These are phyloP conservation scores for Cheilinus undulatus DNA, from an alignment of 2,113 vertebrate species.

Conservation along the genomic window DNA sequence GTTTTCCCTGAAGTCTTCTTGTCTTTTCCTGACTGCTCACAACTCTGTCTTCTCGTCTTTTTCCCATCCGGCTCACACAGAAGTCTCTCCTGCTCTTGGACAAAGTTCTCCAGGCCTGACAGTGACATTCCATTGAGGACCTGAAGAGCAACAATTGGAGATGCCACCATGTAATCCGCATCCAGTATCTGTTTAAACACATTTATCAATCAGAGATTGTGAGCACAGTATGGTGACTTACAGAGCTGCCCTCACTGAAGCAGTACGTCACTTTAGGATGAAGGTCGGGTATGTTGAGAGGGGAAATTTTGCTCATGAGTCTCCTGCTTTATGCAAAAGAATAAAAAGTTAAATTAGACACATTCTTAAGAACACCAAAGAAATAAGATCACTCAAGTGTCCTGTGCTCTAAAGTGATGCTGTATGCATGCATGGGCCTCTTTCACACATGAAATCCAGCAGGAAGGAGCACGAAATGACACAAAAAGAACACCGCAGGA, in stretches of 20 bases:
- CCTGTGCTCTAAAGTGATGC: background rate
- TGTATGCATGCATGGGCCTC: background rate
- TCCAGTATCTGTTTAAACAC: background rate
- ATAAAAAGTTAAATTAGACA: background rate
- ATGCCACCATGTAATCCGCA: background rate
- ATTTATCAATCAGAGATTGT: background rate
- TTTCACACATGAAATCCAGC: too few relatives aligned
- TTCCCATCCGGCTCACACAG: conserved; percentile 47
- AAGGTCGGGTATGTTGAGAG: conserved; percentile 83
- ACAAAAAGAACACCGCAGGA: too few relatives aligned
- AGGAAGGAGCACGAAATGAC: too few relatives aligned
- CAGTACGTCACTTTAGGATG: conserved; percentile 90
- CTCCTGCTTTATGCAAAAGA: conserved; percentile 83
- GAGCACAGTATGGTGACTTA: conserved; percentile 49
- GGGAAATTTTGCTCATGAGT: conserved; percentile 90
- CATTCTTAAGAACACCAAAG: background rate
- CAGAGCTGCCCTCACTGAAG: conserved; percentile 82
- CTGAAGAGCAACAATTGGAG: conserved; percentile 68
- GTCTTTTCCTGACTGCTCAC: conserved; percentile 29
- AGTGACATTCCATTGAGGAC: conserved; percentile 84
- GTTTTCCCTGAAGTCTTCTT: conserved; percentile 53
- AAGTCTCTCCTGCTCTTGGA: conserved; percentile 88
- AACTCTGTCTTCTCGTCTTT: conserved; percentile 21
- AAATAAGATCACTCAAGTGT: background rate
- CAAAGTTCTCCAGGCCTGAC: conserved; percentile 88